Conservation (phyloP, 2,113 vertebrate species). For the Erpornis zantholeuca region DNA sequence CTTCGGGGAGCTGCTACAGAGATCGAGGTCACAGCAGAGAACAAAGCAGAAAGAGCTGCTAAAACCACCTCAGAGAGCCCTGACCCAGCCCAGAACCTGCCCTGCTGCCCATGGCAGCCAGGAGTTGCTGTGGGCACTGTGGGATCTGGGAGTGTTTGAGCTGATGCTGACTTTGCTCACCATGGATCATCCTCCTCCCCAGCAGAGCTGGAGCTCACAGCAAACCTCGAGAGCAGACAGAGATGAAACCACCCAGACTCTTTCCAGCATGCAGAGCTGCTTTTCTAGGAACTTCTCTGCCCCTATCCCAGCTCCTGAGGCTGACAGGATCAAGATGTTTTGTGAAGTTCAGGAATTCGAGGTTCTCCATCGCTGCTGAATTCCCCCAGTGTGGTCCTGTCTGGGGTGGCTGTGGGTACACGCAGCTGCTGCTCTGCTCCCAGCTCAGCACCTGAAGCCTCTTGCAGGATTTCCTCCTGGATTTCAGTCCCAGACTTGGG, state of each 20-base stretch:
- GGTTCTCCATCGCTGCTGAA: background rate
- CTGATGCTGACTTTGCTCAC: background rate
- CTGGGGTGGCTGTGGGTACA: rapidly evolving
- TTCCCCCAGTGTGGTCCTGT: too few relatives aligned
- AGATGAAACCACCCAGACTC: background rate
- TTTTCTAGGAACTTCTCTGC: background rate
- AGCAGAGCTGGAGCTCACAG: background rate
- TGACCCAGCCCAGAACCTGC: background rate
- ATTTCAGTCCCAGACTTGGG: background rate
- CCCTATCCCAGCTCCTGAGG: background rate
- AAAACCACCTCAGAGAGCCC: background rate
- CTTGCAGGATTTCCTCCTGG: background rate
- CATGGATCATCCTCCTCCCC: background rate
- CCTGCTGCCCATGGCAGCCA: background rate
- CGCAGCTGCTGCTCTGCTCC: background rate
- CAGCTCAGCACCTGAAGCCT: background rate
- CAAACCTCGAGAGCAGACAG: background rate
- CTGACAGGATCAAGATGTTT: background rate
- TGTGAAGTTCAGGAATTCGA: rapidly evolving
- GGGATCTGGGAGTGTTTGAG: background rate
- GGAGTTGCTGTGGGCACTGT: rapidly evolving
- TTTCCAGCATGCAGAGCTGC: rapidly evolving
- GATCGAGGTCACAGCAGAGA: background rate
- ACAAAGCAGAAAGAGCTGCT: background rate
- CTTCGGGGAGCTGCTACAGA: rapidly evolving